These are phyloP conservation scores for Hydractinia symbiolongicarpus DNA, from an alignment of 30 jellyfish, hydroid and myxozoan species.

Conservation along the genomic window DNA sequence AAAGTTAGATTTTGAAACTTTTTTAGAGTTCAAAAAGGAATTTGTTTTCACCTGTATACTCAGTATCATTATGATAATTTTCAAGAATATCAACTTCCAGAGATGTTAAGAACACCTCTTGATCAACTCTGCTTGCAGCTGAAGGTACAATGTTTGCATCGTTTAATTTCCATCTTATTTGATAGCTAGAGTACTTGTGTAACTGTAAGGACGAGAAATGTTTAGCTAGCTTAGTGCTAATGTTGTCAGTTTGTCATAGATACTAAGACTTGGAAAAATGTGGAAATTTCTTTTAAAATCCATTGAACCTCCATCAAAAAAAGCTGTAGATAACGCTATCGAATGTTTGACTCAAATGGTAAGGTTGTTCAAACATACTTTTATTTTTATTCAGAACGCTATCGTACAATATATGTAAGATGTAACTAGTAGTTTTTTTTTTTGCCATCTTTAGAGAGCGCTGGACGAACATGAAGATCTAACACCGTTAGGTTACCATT, in stretches of 20 bases:
- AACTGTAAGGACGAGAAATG: too few relatives aligned
- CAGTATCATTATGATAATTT: slow-evolving; percentile 32
- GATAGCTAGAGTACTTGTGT: too few relatives aligned
- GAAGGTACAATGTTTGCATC: slow-evolving; percentile 33
- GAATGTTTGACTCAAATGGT: slow-evolving; percentile 48
- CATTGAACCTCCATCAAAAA: slow-evolving; percentile 49
- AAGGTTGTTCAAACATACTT: background rate
- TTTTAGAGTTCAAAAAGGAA: slow-evolving; percentile 70
- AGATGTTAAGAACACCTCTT: slow-evolving; percentile 73
- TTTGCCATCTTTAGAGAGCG: slow-evolving; percentile 40
- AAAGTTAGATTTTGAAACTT: background rate
- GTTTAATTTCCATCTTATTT: too few relatives aligned
- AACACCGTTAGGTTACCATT: slow-evolving; percentile 86
- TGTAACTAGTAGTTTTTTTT: background rate
- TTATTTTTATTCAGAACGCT: background rate
- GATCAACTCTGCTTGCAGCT: slow-evolving; percentile 78
- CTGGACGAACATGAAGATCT: slow-evolving; percentile 57
- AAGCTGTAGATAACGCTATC: slow-evolving; percentile 52
- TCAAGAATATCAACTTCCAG: slow-evolving; percentile 68
- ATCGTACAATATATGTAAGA: too few relatives aligned
- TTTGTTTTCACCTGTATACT: slow-evolving; percentile 69
- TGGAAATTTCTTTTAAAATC: slow-evolving; percentile 58
- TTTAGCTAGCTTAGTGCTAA: too few relatives aligned
- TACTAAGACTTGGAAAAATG: slow-evolving; percentile 56
- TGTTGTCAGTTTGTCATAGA: slow-evolving; percentile 12